These are phyloP conservation scores for Bos javanicus DNA, from an alignment of 2,113 vertebrate species.

Conservation along the genomic window DNA sequence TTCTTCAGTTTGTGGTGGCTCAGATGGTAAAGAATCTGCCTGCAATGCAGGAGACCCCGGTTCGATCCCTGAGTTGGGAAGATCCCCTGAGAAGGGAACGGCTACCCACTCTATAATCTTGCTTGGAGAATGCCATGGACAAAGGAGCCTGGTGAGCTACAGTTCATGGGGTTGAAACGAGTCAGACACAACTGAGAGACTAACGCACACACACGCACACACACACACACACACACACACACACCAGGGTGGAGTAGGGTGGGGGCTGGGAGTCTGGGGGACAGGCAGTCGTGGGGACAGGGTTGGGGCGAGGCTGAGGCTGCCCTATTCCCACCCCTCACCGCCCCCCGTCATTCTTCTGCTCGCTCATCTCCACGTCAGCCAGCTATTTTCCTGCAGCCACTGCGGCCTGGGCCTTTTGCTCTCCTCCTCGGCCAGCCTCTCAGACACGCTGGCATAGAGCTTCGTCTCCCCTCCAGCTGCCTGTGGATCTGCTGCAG, in stretches of 20 bases:
- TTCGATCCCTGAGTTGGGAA: not conserved
- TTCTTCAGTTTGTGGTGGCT: not conserved
- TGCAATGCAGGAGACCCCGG: not conserved
- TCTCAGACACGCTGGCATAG: slow-evolving; percentile 98
- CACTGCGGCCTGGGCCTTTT: slow-evolving; percentile 83
- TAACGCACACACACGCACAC: not conserved
- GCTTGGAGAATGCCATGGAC: not conserved
- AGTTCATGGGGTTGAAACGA: not conserved
- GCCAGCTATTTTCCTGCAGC: not conserved
- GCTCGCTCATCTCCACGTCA: not conserved
- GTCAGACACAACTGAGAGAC: not conserved
- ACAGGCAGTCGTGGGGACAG: not conserved
- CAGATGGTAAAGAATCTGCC: not conserved
- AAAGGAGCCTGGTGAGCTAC: not conserved
- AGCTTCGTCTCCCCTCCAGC: slow-evolving; percentile 93
- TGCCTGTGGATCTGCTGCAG: slow-evolving; percentile 93
- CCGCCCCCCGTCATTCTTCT: not conserved
- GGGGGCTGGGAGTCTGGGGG: not conserved
- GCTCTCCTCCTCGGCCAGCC: slow-evolving; percentile 90
- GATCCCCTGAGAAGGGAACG: not conserved
- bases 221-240: not conserved
- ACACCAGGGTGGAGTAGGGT: not conserved
- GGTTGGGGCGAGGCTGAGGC: not conserved
- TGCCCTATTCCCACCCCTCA: not conserved
- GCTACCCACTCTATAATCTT: not conserved